Evolutionary conservation across 1,140 invertebrate species (phyloP).

Genomic region (Heliconius melpomene): DNA sequence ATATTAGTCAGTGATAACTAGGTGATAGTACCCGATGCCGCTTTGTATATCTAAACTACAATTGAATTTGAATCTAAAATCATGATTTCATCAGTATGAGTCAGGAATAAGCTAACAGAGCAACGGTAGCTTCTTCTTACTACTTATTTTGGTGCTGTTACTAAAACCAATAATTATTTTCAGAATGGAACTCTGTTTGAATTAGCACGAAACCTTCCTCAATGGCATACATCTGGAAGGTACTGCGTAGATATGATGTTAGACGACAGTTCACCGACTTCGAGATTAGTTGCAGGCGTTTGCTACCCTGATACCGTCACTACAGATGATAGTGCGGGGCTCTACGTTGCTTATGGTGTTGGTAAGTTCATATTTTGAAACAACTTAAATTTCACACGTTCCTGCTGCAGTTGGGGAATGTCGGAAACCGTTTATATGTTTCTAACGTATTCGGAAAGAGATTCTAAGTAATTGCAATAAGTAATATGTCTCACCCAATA

Average conservation of each 20-base stretch:
- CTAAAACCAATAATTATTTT: slow-evolving; percentile 27
- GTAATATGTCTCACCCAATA: too few species aligned
- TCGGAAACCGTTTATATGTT: too few species aligned
- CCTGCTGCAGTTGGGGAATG: too few species aligned
- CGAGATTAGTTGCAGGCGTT: slow-evolving; percentile 57
- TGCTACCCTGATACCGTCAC: slow-evolving; percentile 54
- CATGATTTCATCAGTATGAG: background rate
- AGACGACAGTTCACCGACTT: slow-evolving; percentile 37
- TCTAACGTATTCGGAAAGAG: too few species aligned
- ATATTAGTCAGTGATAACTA: too few species aligned
- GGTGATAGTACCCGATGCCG: background rate
- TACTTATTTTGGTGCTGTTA: background rate
- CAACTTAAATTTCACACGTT: background rate
- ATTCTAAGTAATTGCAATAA: too few species aligned
- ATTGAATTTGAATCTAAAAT: background rate
- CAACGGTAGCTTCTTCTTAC: background rate
- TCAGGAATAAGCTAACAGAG: background rate
- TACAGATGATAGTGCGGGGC: slow-evolving; percentile 49
- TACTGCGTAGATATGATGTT: slow-evolving; percentile 68
- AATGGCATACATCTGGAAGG: slow-evolving; percentile 49
- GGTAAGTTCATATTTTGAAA: slow-evolving; percentile 52
- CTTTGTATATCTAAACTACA: background rate
- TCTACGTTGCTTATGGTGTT: slow-evolving; percentile 65
- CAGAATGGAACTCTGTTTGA: slow-evolving; percentile 69
- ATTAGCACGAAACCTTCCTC: slow-evolving; percentile 41